These are phyloP conservation scores for Nymphalis urticae DNA, from an alignment of 2,888 invertebrate genomes.

Conservation along the genomic window DNA sequence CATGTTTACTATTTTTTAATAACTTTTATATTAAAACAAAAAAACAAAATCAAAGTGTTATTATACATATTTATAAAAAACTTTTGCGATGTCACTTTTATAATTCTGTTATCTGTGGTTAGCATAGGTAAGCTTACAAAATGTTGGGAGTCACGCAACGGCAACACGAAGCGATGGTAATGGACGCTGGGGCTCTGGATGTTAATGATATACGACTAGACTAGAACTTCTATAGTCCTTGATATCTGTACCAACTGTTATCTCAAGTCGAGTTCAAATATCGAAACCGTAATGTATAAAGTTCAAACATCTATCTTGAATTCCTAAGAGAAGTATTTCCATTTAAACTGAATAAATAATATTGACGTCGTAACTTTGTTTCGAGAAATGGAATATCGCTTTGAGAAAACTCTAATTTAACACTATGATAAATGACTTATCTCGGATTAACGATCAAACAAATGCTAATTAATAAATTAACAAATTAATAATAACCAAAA, in stretches of 20 bases:
- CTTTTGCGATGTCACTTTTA: not conserved
- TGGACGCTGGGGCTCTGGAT: slow-evolving; percentile 34
- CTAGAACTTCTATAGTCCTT: slow-evolving; percentile 4
- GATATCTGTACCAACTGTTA: slow-evolving; percentile 12
- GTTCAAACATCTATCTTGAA: slow-evolving; percentile 19
- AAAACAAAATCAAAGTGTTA: not conserved
- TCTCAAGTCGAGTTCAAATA: slow-evolving; percentile 15
- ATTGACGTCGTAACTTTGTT: slow-evolving; percentile 6
- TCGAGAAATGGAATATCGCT: slow-evolving; percentile 3
- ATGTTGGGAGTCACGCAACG: slow-evolving; percentile 74
- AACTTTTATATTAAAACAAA: too few relatives aligned
- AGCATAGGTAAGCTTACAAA: slow-evolving; percentile 54
- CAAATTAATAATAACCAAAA: too few relatives aligned
- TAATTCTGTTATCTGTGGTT: slow-evolving; percentile 1
- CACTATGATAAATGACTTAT: not conserved
- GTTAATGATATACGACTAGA: slow-evolving; percentile 44
- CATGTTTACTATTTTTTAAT: too few relatives aligned
- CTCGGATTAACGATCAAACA: not conserved
- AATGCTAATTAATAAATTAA: too few relatives aligned
- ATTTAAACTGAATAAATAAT: slow-evolving; percentile 6
- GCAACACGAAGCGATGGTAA: slow-evolving; percentile 40
- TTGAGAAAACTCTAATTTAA: not conserved
- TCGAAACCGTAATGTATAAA: slow-evolving; percentile 21
- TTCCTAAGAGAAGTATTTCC: slow-evolving; percentile 9
- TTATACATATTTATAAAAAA: not conserved